phyloP scores from a whole-genome alignment of 2,888 invertebrate species.

The Unio pictorum region DNA sequence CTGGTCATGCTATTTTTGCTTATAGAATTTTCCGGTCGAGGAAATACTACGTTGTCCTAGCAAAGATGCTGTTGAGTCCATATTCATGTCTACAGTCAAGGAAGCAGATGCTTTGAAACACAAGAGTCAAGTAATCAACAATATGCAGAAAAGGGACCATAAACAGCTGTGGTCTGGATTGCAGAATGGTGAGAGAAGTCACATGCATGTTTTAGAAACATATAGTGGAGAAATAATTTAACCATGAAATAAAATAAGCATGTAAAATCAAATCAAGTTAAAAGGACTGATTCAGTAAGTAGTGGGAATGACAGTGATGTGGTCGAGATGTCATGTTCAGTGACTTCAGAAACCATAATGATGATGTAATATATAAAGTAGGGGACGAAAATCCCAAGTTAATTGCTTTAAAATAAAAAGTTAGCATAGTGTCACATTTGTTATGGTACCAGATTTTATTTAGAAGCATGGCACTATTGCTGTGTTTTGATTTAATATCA shows the following conservation, averaged over 20 bases:
- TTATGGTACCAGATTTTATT: background rate
- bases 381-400: too few species aligned
- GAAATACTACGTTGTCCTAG: slow-evolving; percentile 88
- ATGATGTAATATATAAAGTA: too few species aligned
- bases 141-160: slow-evolving; percentile 88
- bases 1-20: slow-evolving; percentile 8
- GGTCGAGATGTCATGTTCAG: too few species aligned
- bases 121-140: slow-evolving; percentile 78
- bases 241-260: too few species aligned
- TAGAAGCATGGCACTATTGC: background rate
- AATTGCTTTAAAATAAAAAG: too few species aligned
- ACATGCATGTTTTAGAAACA: background rate
- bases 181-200: slow-evolving; percentile 82
- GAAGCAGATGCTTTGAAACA: slow-evolving; percentile 99
- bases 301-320: too few species aligned
- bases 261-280: too few species aligned
- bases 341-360: too few species aligned
- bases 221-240: background rate
- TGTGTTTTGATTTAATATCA: too few species aligned
- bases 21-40: slow-evolving; percentile 90
- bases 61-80: slow-evolving; percentile 88
- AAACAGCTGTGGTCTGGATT: slow-evolving; percentile 96
- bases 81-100: slow-evolving; percentile 95
- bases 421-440: too few species aligned
- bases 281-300: too few species aligned